These are phyloP conservation scores for Neogobius melanostomus DNA, from an alignment of 2,113 vertebrate species.

Conservation along the genomic window DNA sequence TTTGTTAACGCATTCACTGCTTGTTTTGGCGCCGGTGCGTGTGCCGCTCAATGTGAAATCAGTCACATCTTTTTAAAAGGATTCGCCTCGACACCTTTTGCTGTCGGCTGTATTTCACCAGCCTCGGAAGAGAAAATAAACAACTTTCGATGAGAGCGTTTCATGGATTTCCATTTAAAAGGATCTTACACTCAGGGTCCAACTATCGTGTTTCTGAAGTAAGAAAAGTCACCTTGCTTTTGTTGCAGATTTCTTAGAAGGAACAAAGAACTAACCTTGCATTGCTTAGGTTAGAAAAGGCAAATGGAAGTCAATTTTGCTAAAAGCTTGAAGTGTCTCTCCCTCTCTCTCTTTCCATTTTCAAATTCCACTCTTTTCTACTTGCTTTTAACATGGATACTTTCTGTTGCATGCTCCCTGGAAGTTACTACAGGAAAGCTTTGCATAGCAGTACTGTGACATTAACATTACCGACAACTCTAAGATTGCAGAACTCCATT, in stretches of 20 bases:
- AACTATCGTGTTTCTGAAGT: neutral
- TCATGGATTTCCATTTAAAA: slow-evolving; percentile 1
- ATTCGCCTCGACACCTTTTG: neutral
- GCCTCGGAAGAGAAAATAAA: neutral
- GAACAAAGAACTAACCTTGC: neutral
- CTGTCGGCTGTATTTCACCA: neutral
- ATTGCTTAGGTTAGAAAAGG: neutral
- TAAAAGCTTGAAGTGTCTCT: neutral
- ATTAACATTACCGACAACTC: neutral
- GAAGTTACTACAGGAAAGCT: neutral
- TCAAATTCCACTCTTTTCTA: neutral
- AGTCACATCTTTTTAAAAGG: neutral
- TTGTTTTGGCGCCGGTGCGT: neutral
- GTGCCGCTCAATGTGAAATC: neutral
- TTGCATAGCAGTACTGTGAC: neutral
- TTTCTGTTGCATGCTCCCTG: no score
- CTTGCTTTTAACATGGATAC: neutral
- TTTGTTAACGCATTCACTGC: neutral
- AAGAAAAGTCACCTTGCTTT: neutral
- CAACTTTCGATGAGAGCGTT: neutral
- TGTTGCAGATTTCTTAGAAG: neutral
- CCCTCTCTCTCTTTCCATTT: neutral
- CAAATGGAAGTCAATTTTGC: neutral
- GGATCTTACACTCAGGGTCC: neutral
- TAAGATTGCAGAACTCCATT: neutral